phyloP scores from a whole-genome alignment of 2,888 invertebrate genomes.

The Orthosia gothica region DNA sequence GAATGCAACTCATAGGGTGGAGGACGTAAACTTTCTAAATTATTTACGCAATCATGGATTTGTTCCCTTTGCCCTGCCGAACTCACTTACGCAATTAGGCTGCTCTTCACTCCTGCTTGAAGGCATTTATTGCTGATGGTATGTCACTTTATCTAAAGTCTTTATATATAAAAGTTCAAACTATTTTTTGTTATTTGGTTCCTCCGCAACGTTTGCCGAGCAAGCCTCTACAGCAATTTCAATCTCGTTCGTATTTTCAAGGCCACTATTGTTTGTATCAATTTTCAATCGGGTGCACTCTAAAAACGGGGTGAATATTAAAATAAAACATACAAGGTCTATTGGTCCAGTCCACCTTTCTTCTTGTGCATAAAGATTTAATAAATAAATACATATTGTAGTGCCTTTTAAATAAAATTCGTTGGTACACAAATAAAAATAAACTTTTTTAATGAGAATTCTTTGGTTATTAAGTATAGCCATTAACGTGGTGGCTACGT shows the following conservation, averaged over 20 bases:
- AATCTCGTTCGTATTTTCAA: slow-evolving; percentile 18
- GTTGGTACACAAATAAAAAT: slow-evolving; percentile 18
- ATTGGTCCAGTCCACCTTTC: too few relatives aligned
- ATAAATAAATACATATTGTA: too few relatives aligned
- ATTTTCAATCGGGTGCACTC: slow-evolving; percentile 7
- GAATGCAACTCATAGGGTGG: too few relatives aligned
- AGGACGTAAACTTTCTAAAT: too few relatives aligned
- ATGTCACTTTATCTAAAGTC: too few relatives aligned
- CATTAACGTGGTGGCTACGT: slow-evolving; percentile 28
- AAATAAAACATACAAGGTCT: background rate
- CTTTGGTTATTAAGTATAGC: slow-evolving; percentile 50
- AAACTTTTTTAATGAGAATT: slow-evolving; percentile 39
- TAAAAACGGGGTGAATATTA: background rate
- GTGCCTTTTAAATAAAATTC: slow-evolving; percentile 16
- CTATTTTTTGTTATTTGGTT: too few relatives aligned
- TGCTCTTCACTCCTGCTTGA: too few relatives aligned
- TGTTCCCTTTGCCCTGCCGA: too few relatives aligned
- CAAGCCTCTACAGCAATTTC: slow-evolving; percentile 12
- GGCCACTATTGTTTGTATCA: background rate
- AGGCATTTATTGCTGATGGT: too few relatives aligned
- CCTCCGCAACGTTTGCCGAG: background rate
- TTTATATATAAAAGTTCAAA: background rate
- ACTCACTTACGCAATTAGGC: too few relatives aligned
- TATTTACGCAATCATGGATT: too few relatives aligned
- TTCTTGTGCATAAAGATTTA: too few relatives aligned